Conservation (phyloP, 2,113 vertebrate species). For the Lutjanus erythropterus region DNA sequence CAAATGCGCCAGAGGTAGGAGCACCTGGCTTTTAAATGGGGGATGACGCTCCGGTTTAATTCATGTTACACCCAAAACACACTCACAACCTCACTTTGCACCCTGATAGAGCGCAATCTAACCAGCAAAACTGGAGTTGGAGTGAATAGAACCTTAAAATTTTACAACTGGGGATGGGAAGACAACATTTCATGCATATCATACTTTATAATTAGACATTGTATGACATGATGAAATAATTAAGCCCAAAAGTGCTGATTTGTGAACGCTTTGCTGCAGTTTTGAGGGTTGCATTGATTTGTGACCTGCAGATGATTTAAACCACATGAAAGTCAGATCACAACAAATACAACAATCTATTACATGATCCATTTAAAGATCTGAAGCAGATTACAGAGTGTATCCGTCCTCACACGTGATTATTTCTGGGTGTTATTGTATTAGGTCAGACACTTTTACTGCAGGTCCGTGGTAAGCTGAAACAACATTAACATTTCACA, state of each 20-base stretch:
- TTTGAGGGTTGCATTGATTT: background rate
- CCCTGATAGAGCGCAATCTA: too few relatives aligned
- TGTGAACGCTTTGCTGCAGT: background rate
- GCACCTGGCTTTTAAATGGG: too few relatives aligned
- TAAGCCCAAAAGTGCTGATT: background rate
- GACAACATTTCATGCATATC: too few relatives aligned
- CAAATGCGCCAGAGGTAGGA: too few relatives aligned
- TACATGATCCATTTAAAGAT: too few relatives aligned
- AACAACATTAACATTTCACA: conserved; percentile 6
- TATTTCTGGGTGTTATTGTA: background rate
- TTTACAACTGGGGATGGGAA: background rate
- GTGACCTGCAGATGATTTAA: background rate
- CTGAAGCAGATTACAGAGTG: background rate
- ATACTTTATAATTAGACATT: background rate
- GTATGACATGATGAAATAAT: background rate
- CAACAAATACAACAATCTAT: background rate
- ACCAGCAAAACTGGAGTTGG: too few relatives aligned
- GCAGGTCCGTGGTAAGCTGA: background rate
- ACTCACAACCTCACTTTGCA: too few relatives aligned
- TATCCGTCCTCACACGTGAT: background rate
- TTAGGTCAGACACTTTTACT: background rate
- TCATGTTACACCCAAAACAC: too few relatives aligned
- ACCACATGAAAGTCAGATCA: background rate
- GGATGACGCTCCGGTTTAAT: too few relatives aligned
- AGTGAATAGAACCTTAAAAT: too few relatives aligned